Percentiles rank a stretch among this genome's conserved stretches.
Conservation (phyloP, 2,888 invertebrate genomes). For the Antitype chi region DNA sequence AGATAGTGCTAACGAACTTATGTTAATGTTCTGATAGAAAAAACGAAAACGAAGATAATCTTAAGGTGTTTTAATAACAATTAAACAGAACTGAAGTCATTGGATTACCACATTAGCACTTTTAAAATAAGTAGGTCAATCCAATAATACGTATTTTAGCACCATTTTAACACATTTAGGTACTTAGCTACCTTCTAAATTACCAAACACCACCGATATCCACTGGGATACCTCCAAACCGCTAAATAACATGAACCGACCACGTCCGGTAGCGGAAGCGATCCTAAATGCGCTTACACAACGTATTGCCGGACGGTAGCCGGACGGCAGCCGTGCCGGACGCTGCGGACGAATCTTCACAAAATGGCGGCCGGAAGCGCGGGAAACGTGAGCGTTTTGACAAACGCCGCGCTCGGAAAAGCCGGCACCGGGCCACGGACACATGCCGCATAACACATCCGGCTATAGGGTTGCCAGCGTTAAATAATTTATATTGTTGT, state of each 20-base stretch:
- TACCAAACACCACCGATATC: slow-evolving; percentile 26
- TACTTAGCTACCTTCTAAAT: background rate
- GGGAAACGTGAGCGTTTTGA: slow-evolving; percentile 89
- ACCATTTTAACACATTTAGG: background rate
- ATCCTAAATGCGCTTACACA: slow-evolving; percentile 87
- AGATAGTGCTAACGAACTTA: slow-evolving; percentile 25
- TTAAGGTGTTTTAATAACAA: background rate
- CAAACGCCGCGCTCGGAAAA: slow-evolving; percentile 85
- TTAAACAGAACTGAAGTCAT: slow-evolving; percentile 3
- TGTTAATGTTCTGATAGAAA: background rate
- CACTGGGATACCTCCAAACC: slow-evolving; percentile 35
- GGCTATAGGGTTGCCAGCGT: slow-evolving; percentile 67
- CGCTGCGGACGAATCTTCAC: slow-evolving; percentile 85
- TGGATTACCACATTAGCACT: background rate
- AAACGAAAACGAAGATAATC: background rate
- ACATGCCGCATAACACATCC: slow-evolving; percentile 82
- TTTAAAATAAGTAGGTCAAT: background rate
- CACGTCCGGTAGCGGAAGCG: slow-evolving; percentile 73
- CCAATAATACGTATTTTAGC: too few relatives aligned
- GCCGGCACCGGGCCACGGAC: slow-evolving; percentile 71
- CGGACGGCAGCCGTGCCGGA: slow-evolving; percentile 81
- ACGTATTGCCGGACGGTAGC: slow-evolving; percentile 84
- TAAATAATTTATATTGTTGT: slow-evolving; percentile 58
- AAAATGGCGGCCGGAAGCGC: slow-evolving; percentile 88
- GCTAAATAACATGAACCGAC: slow-evolving; percentile 57